Evolutionary conservation across 2,797 vertebrate genomes (phyloP).

Genomic region (Xiphorhynchus erythropygius): DNA sequence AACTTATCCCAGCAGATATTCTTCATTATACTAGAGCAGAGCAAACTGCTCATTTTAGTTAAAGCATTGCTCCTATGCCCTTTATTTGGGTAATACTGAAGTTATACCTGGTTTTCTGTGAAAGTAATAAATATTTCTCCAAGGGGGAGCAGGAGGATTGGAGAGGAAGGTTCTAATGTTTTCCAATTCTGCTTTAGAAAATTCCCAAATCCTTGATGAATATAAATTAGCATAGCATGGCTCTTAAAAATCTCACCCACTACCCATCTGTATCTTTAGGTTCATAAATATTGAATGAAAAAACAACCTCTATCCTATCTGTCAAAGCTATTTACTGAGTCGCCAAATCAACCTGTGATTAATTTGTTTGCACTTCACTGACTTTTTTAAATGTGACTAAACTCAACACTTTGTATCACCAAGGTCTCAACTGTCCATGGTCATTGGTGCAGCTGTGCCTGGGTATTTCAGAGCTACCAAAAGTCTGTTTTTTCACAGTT

Average conservation of each 20-base stretch:
- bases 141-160: background rate
- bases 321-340: background rate
- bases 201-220: background rate
- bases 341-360: background rate
- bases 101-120: background rate
- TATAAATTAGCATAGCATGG: background rate
- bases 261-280: conserved; percentile 37
- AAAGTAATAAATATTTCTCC: background rate
- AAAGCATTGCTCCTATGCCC: background rate
- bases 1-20: background rate
- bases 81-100: background rate
- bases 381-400: background rate
- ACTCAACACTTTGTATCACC: background rate
- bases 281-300: conserved; percentile 1
- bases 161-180: background rate
- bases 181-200: background rate
- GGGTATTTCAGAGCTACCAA: background rate
- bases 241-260: conserved; percentile 47
- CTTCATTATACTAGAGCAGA: background rate
- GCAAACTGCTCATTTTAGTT: background rate
- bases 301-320: background rate
- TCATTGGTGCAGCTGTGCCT: background rate
- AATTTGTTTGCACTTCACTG: background rate
- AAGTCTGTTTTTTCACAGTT: background rate
- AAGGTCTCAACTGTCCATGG: background rate